These are phyloP conservation scores for Mesitornis unicolor DNA, from an alignment of 2,113 vertebrate species.

Conservation along the genomic window DNA sequence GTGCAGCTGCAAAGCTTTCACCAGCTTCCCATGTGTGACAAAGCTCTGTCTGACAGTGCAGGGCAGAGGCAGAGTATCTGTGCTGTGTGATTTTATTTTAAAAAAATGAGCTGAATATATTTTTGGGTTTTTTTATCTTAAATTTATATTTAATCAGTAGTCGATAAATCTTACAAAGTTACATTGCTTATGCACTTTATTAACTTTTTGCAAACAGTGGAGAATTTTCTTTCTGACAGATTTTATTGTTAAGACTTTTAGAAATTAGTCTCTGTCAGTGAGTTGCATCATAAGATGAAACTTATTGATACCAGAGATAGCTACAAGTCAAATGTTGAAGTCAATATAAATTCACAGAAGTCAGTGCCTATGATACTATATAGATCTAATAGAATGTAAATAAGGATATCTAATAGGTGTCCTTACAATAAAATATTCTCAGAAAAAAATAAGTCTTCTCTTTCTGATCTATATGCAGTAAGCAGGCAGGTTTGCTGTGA, in stretches of 20 bases:
- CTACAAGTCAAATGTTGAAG: not conserved
- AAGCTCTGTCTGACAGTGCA: not conserved
- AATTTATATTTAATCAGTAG: not conserved
- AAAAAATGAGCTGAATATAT: accelerated
- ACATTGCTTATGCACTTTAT: not conserved
- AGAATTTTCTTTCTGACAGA: not conserved
- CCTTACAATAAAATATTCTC: not conserved
- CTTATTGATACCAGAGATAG: not conserved
- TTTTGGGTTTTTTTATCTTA: not conserved
- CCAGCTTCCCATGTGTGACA: not conserved
- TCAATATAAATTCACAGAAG: not conserved
- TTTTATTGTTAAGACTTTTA: not conserved
- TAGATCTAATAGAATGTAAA: not conserved
- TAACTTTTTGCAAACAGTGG: not conserved
- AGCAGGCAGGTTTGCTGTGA: not conserved
- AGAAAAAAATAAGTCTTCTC: not conserved
- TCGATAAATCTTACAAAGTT: not conserved
- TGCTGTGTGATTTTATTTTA: not conserved
- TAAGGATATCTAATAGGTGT: not conserved
- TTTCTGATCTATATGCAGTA: not conserved
- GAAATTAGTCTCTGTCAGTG: not conserved
- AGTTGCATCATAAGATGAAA: not conserved
- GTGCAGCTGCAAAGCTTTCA: accelerated
- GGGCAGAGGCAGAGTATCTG: not conserved
- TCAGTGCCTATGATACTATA: not conserved